Percentiles rank a stretch among this genome's conserved stretches.
Conservation (phyloP, 2,888 invertebrate genomes). For the Apocheima hispidaria region DNA sequence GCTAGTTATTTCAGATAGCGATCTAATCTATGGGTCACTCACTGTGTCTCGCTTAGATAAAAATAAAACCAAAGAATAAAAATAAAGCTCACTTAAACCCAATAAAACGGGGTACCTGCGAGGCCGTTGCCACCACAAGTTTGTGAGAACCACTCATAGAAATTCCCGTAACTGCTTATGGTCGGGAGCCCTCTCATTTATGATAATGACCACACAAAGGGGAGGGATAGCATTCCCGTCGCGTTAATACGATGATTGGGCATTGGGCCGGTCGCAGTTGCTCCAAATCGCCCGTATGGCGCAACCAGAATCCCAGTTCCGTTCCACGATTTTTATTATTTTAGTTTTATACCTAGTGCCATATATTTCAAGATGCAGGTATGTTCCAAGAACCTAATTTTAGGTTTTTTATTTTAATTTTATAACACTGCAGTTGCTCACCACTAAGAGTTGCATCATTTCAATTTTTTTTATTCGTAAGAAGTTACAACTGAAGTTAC, state of each 20-base stretch:
- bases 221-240: conserved; percentile 71
- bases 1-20: no score
- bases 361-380: conserved; percentile 52
- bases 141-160: conserved; percentile 43
- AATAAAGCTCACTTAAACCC: not conserved
- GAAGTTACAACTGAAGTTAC: no score
- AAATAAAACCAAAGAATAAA: not conserved
- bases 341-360: conserved; percentile 15
- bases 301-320: conserved; percentile 55
- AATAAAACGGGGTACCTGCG: conserved; percentile 10
- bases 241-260: conserved; percentile 73
- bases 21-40: no score
- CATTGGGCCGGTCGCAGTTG: conserved; percentile 65
- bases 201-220: conserved; percentile 72
- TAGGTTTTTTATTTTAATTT: not conserved
- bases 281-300: conserved; percentile 61
- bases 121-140: conserved; percentile 33
- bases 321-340: conserved; percentile 5
- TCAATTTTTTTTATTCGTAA: no score
- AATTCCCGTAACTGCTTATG: conserved; percentile 64
- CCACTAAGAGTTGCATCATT: no score
- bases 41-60: no score
- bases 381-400: conserved; percentile 8
- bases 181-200: conserved; percentile 62
- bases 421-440: no score